Evolutionary conservation across 2,113 vertebrate species (phyloP), one percentile per base, ranked within the genome.

Genomic region (Motacilla tschutschensis): DNA sequence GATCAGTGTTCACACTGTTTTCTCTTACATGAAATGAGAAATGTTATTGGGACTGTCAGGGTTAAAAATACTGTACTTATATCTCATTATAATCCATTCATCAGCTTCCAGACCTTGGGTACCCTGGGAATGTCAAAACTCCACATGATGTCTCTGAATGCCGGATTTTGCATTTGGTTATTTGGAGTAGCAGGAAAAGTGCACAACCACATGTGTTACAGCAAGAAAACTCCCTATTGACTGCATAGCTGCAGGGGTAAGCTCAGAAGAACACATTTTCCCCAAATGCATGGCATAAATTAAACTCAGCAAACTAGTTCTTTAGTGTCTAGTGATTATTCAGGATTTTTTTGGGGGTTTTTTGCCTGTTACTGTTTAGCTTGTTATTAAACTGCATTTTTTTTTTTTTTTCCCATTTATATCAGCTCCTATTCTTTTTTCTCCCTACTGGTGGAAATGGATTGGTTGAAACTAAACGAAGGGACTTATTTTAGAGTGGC

Each of bases 1-100:
- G 21, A 80, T 48, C 18, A 65, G 1, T 20, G 10, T 54, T 18
- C 17, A 31, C 28, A 58, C 5, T 75, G 25, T 40, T 92, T 83
- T 67, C 13, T 80, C 47, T 75, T 88, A 57, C 5, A n/a, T 29
- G 12, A 77, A 88, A 64, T 59, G 5, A 62, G 29, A 66, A 87
- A 72, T 44, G 54, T 78, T 81, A 44, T 7, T 87, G 9, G 12
- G 10, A 71, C 19, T 89, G 18, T 54, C 59, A 64, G 35, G n/a
- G 47, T 89, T 89, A 80, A 88, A 94, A 93, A 74, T 55, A 44
- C 24, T 50, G 2, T 87, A 60, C 74, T 86, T 87, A 40, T 88
- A 24, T 67, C 28, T 66, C 40, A 64, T 77, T 92, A 65, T 58
- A 88, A 85, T 58, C 47, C 35, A 64, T 90, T 88, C 55, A 86